A percentile compares a stretch with the other conserved stretches of the same genome.
phyloP scores from a whole-genome alignment of 2,797 vertebrate species.

The Eidolon dupreanum region DNA sequence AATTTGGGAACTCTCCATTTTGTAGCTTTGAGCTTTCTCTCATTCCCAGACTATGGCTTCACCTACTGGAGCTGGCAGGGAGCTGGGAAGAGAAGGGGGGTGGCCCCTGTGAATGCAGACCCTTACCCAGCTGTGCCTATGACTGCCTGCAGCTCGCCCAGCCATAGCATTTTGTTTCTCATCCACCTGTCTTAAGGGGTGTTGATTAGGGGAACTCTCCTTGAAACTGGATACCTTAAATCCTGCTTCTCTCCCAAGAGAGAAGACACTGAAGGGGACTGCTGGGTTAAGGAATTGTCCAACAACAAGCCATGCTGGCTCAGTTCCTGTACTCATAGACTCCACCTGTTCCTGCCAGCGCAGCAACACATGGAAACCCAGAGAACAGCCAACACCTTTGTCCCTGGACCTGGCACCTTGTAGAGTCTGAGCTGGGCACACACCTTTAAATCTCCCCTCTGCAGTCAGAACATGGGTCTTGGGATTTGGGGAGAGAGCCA shows the following conservation, averaged over 20 bases:
- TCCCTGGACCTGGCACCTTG: background rate
- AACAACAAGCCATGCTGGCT: rapidly evolving
- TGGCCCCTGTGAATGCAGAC: too few relatives aligned
- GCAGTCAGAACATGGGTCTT: background rate
- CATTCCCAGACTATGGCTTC: background rate
- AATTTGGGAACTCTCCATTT: background rate
- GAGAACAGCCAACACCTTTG: background rate
- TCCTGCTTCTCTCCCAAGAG: background rate
- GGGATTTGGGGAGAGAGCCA: background rate
- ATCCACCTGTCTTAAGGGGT: background rate
- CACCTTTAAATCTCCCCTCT: background rate
- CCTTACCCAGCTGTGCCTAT: rapidly evolving
- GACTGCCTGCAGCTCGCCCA: rapidly evolving
- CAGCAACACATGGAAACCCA: rapidly evolving
- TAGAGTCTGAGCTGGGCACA: background rate
- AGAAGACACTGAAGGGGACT: background rate
- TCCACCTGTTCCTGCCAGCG: rapidly evolving
- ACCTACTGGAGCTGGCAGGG: background rate
- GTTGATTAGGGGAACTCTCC: background rate
- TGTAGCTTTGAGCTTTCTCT: background rate
- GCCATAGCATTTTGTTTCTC: background rate
- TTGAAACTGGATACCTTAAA: background rate
- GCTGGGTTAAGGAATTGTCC: background rate
- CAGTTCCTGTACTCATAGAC: background rate
- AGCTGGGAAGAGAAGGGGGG: background rate